These are phyloP conservation scores for Clarias gariepinus DNA, from an alignment of 2,113 vertebrate species.

Conservation along the genomic window DNA sequence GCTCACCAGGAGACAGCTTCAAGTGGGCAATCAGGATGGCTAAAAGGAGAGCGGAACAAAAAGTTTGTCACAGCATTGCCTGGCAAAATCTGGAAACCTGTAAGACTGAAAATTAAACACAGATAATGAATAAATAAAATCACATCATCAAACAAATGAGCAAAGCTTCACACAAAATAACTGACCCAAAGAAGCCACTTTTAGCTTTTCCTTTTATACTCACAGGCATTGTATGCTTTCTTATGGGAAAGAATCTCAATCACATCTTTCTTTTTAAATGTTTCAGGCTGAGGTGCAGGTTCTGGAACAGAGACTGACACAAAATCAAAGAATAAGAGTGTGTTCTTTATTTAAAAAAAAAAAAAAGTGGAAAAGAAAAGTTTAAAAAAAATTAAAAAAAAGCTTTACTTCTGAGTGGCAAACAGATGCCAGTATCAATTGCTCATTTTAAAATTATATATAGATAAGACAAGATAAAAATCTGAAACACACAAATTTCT, in stretches of 20 bases:
- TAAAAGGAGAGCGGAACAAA: conserved; percentile 52
- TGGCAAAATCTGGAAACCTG: background rate
- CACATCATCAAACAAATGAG: background rate
- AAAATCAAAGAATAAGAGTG: conserved; percentile 58
- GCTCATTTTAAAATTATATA: background rate
- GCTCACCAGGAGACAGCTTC: conserved; percentile 87
- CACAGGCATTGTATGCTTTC: conserved; percentile 97
- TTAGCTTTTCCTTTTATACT: conserved; percentile 61
- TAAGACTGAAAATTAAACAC: background rate
- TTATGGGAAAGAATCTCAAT: conserved; percentile 97
- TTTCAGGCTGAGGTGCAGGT: conserved; percentile 76
- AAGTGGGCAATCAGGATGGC: conserved; percentile 97
- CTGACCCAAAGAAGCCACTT: background rate
- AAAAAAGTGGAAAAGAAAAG: background rate
- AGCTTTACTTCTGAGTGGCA: background rate
- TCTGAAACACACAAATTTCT: background rate
- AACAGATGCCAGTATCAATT: background rate
- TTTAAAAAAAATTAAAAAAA: background rate
- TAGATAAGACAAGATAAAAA: background rate
- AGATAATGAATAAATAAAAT: background rate
- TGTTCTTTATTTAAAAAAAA: conserved; percentile 18
- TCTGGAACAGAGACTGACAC: conserved; percentile 82
- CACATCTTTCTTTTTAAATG: conserved; percentile 94
- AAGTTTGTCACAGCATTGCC: background rate
- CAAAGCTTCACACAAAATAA: background rate